phyloP scores from a whole-genome alignment of 2,888 invertebrate genomes.

The Melieria picta region DNA sequence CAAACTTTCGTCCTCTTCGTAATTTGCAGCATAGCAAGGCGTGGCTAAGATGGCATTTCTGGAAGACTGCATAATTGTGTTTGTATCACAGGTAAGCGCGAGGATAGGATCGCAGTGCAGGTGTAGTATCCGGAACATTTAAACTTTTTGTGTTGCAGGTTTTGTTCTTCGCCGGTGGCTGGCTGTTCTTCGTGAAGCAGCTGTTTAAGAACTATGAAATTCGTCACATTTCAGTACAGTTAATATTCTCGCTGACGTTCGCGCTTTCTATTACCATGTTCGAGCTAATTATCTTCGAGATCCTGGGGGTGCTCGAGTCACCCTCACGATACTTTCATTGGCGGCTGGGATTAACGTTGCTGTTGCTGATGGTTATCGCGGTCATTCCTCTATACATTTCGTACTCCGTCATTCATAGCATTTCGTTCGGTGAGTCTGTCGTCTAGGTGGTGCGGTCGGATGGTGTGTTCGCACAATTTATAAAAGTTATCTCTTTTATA shows the following conservation, averaged over 20 bases:
- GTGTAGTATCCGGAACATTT: background rate
- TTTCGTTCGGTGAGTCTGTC: constrained; percentile 78
- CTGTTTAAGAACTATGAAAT: constrained; percentile 98
- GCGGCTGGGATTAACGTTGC: constrained; percentile 89
- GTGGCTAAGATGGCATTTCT: constrained; percentile 77
- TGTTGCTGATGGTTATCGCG: constrained; percentile 94
- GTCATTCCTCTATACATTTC: constrained; percentile 97
- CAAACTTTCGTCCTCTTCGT: no score
- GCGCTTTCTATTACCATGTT: constrained; percentile 99
- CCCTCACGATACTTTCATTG: constrained; percentile 84
- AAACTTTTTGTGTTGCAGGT: constrained; percentile 71
- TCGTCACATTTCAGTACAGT: constrained; percentile 90
- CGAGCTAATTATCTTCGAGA: constrained; percentile 99
- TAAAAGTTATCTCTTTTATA: background rate
- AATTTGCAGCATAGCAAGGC: background rate
- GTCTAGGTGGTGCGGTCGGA: no score
- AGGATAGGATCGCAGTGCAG: background rate
- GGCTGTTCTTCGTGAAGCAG: constrained; percentile 98
- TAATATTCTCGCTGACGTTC: constrained; percentile 96
- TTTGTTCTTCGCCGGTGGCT: constrained; percentile 94
- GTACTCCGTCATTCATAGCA: constrained; percentile 91
- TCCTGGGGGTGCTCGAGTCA: constrained; percentile 90
- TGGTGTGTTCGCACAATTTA: no score
- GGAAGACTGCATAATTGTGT: constrained; percentile 84
- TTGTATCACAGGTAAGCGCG: constrained; percentile 78